phyloP scores from a whole-genome alignment of 30 jellyfish, hydroid and myxozoan species.

The Aurelia sp. region DNA sequence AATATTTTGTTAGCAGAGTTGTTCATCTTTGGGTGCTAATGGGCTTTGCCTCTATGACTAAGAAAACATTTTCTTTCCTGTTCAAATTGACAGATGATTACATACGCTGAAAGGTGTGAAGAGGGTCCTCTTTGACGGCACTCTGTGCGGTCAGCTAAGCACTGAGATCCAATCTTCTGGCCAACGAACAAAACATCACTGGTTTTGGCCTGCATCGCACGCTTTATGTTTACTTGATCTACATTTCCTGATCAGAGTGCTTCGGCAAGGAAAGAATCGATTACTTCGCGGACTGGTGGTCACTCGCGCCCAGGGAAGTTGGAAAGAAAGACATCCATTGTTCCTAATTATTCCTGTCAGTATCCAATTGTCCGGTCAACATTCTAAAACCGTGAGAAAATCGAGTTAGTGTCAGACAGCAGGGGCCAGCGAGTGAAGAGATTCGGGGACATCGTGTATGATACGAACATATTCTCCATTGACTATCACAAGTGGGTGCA shows the following conservation, averaged over 20 bases:
- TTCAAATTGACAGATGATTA: constrained; percentile 70
- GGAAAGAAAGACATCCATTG: constrained; percentile 46
- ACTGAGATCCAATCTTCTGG: constrained; percentile 50
- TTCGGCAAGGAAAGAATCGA: constrained; percentile 56
- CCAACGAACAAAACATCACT: constrained; percentile 25
- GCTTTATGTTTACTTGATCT: constrained; percentile 27
- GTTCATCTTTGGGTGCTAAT: constrained; percentile 74
- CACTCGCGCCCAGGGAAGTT: constrained; percentile 23
- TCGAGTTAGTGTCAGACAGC: constrained; percentile 67
- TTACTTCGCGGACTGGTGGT: constrained; percentile 58
- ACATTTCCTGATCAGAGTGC: constrained; percentile 43
- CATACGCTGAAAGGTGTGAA: constrained; percentile 74
- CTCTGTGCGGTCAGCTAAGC: constrained; percentile 73
- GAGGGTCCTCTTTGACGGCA: constrained; percentile 75
- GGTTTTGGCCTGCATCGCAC: constrained; percentile 43
- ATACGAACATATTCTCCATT: constrained; percentile 2
- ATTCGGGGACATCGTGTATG: constrained; percentile 24
- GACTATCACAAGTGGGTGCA: neutral
- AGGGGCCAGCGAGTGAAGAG: constrained; percentile 41
- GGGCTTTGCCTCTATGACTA: constrained; percentile 75
- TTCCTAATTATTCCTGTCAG: constrained; percentile 61
- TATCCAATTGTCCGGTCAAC: constrained; percentile 56
- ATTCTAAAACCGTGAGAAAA: constrained; percentile 74
- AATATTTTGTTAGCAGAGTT: constrained; percentile 70
- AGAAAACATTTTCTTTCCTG: constrained; percentile 73